Evolutionary conservation across 2,888 invertebrate genomes (phyloP), one percentile per base, ranked within the genome.

Genomic region (Geotrupes spiniger): DNA sequence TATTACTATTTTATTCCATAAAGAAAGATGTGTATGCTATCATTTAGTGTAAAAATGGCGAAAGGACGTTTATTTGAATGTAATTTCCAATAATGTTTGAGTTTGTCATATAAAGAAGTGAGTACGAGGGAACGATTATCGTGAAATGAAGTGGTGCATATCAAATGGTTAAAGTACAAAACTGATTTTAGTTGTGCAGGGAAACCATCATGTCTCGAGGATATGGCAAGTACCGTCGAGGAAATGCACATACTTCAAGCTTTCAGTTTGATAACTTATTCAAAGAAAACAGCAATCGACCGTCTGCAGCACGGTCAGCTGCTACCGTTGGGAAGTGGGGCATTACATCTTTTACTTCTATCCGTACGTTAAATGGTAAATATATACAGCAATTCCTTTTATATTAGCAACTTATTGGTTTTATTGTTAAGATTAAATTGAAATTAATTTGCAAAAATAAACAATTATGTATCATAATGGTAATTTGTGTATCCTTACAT

Each of bases 291-390:
- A 89, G 86, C 69, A 92, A 91, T 71, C 86, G 88, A 63, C 92
- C 92, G 5, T 85, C 90, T 42, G 92, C 92, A 45, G 89, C 92
- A 42, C 85, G 91, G 58, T 92, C 92, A 21, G 89, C 92, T 58
- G 93, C 92, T 55, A 91, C 90, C 25, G 87, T 93, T 58, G 93
- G 93, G 60, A 90, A 92, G 78, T 94, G 93, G 92, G 93, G 93
- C 60, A 90, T 91, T 72, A 92, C 92, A 65, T 92, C 92, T 56
- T 93, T 92, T 73, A 93, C 93, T 15, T 92, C 92, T 2, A 87
- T 92, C 53, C 80, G 93, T 64, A 91, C 85, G 68, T 79, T 84
- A 58, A 87, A 86, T 74, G 85, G 86, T 84, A 77, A 36, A 36
- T 15, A 36, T 14, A 9, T 36, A 11, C 36, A 9, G 36, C 10